These are phyloP conservation scores for Rhagoletis zephyria DNA, from an alignment of 1,140 invertebrate species.

Conservation along the genomic window DNA sequence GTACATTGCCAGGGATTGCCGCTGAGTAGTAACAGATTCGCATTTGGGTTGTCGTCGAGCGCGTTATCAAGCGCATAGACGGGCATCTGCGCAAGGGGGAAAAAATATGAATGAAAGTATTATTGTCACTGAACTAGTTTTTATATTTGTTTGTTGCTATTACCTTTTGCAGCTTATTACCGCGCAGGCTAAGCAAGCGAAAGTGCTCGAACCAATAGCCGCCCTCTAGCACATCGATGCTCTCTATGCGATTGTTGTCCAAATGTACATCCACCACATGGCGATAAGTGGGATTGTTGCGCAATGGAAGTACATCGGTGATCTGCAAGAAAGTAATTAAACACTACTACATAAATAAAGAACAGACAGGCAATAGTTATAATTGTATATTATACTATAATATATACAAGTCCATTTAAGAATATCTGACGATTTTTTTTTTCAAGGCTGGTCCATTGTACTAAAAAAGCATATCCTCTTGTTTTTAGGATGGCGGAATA, in stretches of 20 bases:
- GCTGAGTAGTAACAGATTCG: conserved; percentile 80
- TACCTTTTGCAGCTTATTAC: conserved; percentile 83
- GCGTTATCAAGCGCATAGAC: conserved; percentile 85
- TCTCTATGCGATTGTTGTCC: conserved; percentile 82
- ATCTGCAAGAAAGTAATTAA: conserved; percentile 75
- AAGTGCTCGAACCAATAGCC: conserved; percentile 84
- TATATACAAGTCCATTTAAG: too few species aligned
- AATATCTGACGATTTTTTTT: too few species aligned
- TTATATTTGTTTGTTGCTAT: conserved; percentile 55
- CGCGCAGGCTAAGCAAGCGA: conserved; percentile 81
- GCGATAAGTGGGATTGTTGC: conserved; percentile 79
- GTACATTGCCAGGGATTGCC: conserved; percentile 87
- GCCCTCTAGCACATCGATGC: conserved; percentile 82
- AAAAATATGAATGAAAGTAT: neutral
- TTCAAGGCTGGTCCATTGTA: too few species aligned
- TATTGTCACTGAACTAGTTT: neutral
- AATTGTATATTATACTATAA: too few species aligned
- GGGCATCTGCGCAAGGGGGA: conserved; percentile 76
- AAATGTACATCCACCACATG: conserved; percentile 82
- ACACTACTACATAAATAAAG: too few species aligned
- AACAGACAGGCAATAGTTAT: too few species aligned
- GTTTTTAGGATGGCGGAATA: too few species aligned
- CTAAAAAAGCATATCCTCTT: too few species aligned
- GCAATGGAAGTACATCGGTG: conserved; percentile 77
- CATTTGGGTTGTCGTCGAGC: conserved; percentile 81